Percentiles rank a stretch among this genome's conserved stretches.
Evolutionary conservation across 2,797 vertebrate genomes (phyloP).

Genomic region (Orestias chungarensis): DNA sequence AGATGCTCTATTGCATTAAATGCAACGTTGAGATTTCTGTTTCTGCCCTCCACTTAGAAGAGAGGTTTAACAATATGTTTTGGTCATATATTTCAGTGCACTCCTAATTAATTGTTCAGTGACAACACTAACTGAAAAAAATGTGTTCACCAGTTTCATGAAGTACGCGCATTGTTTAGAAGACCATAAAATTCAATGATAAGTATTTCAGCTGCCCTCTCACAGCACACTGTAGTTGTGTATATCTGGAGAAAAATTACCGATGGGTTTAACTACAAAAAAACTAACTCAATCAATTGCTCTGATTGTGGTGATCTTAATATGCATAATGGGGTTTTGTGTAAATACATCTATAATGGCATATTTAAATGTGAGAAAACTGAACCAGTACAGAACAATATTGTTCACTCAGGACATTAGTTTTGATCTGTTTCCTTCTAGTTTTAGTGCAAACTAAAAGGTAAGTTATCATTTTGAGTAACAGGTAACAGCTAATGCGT

Average conservation of each 20-base stretch:
- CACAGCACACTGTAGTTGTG: not conserved
- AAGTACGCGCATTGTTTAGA: not conserved
- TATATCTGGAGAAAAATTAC: not conserved
- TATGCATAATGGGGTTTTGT: not conserved
- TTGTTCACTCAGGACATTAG: not conserved
- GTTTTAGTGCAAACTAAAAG: not conserved
- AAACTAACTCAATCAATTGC: no score
- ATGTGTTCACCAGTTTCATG: not conserved
- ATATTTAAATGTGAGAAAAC: not conserved
- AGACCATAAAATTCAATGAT: not conserved
- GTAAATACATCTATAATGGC: not conserved
- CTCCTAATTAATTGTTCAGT: not conserved
- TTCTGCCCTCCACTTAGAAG: conserved; percentile 2
- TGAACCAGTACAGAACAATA: not conserved
- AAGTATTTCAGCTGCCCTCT: not conserved
- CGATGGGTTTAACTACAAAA: not conserved
- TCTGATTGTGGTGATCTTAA: not conserved
- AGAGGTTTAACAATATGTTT: not conserved
- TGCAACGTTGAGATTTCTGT: conserved; percentile 12
- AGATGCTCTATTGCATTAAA: conserved; percentile 32
- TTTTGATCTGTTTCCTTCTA: not conserved
- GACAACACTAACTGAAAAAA: not conserved
- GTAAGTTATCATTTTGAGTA: not conserved
- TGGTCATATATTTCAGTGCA: not conserved
- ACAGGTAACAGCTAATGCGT: not conserved